These are phyloP conservation scores for Psittacula echo DNA, from an alignment of 2,797 vertebrate species.

Conservation along the genomic window DNA sequence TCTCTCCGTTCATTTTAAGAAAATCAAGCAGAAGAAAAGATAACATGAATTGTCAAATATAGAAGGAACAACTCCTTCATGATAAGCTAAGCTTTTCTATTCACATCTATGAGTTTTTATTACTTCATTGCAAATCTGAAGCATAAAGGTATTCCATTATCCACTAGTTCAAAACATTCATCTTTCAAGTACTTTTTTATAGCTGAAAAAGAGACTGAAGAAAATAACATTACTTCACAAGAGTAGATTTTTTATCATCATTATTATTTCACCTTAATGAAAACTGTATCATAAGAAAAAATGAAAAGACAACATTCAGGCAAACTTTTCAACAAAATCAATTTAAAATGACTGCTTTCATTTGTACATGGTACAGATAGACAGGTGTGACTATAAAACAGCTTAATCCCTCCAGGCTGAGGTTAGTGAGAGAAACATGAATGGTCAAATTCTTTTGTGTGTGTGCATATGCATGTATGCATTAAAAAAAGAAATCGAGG, in stretches of 20 bases:
- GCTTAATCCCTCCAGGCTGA: slow-evolving; percentile 7
- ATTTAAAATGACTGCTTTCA: slow-evolving; percentile 36
- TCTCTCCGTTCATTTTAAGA: not conserved
- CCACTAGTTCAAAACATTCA: not conserved
- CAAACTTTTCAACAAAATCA: slow-evolving; percentile 19
- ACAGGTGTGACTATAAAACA: slow-evolving; percentile 26
- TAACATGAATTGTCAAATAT: not conserved
- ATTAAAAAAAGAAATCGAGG: not conserved
- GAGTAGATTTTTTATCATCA: not conserved
- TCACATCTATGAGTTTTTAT: not conserved
- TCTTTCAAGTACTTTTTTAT: slow-evolving; percentile 19
- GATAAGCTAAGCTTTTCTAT: not conserved
- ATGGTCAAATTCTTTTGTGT: not conserved
- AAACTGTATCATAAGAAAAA: not conserved
- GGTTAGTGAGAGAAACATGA: not conserved
- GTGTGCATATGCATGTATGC: not conserved
- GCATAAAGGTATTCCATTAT: not conserved
- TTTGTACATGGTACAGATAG: slow-evolving; percentile 64
- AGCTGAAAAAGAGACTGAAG: slow-evolving; percentile 12
- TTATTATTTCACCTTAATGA: slow-evolving; percentile 9
- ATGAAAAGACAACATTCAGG: not conserved
- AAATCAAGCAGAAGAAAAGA: not conserved
- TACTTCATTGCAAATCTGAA: not conserved
- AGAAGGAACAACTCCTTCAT: not conserved
- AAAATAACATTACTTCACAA: not conserved